Conservation (phyloP, 2,797 vertebrate species). For the Gastrophryne carolinensis region DNA sequence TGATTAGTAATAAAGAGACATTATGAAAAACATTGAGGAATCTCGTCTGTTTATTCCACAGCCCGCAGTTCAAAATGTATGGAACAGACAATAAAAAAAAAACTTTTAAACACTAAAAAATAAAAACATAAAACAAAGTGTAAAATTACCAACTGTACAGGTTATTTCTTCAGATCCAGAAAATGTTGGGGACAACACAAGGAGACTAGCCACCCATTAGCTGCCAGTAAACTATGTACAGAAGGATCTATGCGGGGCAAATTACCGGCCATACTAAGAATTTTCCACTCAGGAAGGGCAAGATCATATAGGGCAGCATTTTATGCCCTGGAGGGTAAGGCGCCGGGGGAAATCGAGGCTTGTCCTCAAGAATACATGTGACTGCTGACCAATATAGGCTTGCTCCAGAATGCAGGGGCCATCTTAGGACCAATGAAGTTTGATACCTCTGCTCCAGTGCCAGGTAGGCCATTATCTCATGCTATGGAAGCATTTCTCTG, state of each 20-base stretch:
- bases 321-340: background rate
- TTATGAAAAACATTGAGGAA: no score
- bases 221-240: background rate
- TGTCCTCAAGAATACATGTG: background rate
- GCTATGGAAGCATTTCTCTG: no score
- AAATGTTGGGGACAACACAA: conserved; percentile 1
- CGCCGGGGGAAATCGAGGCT: background rate
- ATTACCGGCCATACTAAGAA: no score
- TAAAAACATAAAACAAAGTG: conserved; percentile 58
- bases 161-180: conserved; percentile 4
- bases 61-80: conserved; percentile 13
- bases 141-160: conserved; percentile 43
- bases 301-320: background rate
- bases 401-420: no score
- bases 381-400: background rate
- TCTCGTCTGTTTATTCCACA: conserved; percentile 30
- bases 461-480: no score
- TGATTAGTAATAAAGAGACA: no score
- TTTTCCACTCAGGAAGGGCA: background rate
- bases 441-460: no score
- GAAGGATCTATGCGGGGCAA: background rate
- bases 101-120: conserved; percentile 50
- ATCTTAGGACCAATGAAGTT: no score
- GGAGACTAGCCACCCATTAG: background rate
- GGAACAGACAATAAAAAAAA: conserved; percentile 36